These are phyloP conservation scores for Trochalopteron elliotii DNA, from an alignment of 2,113 vertebrate genomes.

Conservation along the genomic window DNA sequence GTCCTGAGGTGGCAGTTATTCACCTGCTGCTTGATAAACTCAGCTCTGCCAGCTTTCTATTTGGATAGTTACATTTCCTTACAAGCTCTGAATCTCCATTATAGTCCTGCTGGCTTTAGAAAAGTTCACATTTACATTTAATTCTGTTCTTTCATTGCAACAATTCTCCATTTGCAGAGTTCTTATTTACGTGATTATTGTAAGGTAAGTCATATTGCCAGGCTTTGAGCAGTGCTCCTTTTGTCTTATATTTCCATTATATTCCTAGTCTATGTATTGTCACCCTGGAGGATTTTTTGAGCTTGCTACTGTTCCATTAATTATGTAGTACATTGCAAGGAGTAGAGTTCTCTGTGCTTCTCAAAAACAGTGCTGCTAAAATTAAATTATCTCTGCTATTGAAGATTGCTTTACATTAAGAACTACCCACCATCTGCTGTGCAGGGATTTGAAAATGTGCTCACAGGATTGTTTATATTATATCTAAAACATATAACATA, in stretches of 20 bases:
- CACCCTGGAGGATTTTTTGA: background rate
- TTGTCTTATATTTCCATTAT: background rate
- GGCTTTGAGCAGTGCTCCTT: background rate
- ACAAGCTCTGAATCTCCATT: background rate
- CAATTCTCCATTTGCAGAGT: background rate
- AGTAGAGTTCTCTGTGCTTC: background rate
- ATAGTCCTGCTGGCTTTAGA: background rate
- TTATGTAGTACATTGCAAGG: background rate
- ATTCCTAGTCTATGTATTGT: background rate
- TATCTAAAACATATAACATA: background rate
- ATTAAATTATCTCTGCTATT: background rate
- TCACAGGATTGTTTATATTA: background rate
- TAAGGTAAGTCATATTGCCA: background rate
- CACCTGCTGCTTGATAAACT: background rate
- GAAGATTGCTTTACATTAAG: background rate
- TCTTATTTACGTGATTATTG: background rate
- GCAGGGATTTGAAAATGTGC: background rate
- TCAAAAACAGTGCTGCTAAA: background rate
- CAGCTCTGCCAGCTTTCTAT: background rate
- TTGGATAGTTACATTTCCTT: background rate
- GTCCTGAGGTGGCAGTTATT: background rate
- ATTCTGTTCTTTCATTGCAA: background rate
- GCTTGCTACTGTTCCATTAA: background rate
- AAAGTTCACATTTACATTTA: background rate
- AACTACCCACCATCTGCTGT: background rate